Evolutionary conservation across 2,797 vertebrate genomes (phyloP), one percentile per base, ranked within the genome.

Genomic region (Gallinago nigripennis): DNA sequence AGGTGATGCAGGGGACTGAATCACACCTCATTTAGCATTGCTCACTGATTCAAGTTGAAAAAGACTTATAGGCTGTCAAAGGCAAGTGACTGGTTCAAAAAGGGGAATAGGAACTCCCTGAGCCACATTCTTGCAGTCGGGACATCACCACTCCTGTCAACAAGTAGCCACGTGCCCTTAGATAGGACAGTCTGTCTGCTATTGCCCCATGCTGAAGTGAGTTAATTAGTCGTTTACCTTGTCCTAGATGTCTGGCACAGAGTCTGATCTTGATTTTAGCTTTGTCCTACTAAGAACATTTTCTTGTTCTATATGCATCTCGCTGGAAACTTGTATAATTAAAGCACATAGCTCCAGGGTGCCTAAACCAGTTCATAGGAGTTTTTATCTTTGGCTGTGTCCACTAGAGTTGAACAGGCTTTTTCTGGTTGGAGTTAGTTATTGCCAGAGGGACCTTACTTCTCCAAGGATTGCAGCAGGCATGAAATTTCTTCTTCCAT

Each of bases 241-340:
- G 93, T 82, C 88, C 90, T 57, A 75, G 70, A 79, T 94, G 80
- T 73, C 71, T 96, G 94, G 61, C 90, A 84, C 50, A 28, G 51
- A 80, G 53, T 65, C 77, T 90, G 71, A 70, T 94, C 84, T 84
- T 80, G 90, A 82, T 95, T 91, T 89, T 51, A 61, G 80, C 78
- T 87, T 82, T 82, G 86, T 58, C 91, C 93, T 90, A 51, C 51
- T 96, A 92, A 96, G 87, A 94, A 63, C 85, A 58, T 95, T 93
- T 86, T 93, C 90, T 93, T 92, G 65, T 77, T 88, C 72, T 79
- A 4, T 90, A 58, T 25, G 5, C 35, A 45, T 94, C 79, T 88
- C 23, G 18, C 81, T 85, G 91, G 93, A 88, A 91, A 85, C 48
- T 76, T 30, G 82, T 50, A 7, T 77, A 95, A 88, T 96, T 95